These are phyloP conservation scores for Oreochromis niloticus DNA, from an alignment of 2,113 vertebrate species.

Conservation along the genomic window DNA sequence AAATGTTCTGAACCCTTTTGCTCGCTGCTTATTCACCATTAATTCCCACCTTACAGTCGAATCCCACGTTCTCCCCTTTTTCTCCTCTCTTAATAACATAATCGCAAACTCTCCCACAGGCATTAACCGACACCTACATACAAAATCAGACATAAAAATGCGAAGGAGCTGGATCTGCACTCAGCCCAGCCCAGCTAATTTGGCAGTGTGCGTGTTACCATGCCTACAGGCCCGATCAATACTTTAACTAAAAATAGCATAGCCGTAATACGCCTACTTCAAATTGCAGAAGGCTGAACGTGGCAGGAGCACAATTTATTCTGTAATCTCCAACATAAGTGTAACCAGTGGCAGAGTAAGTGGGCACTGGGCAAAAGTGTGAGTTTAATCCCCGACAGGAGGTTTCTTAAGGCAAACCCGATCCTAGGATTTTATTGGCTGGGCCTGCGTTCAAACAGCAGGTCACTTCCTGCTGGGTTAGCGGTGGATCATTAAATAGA, in stretches of 20 bases:
- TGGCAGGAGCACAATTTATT: slow-evolving; percentile 15
- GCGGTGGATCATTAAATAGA: slow-evolving; percentile 1
- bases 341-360: background rate
- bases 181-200: slow-evolving; percentile 30
- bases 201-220: slow-evolving; percentile 40
- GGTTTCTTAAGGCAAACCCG: slow-evolving; percentile 27
- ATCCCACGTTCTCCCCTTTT: background rate
- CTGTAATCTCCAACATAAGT: slow-evolving; percentile 29
- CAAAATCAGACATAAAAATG: background rate
- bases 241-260: slow-evolving; percentile 58
- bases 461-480: slow-evolving; percentile 1
- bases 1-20: background rate
- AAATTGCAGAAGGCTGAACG: slow-evolving; percentile 12
- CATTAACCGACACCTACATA: background rate
- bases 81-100: background rate
- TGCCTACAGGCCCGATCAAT: slow-evolving; percentile 67
- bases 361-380: slow-evolving; percentile 3
- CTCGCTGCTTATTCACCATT: background rate
- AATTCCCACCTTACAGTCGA: background rate
- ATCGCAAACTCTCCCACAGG: slow-evolving; percentile 8
- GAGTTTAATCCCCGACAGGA: slow-evolving; percentile 36
- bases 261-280: slow-evolving; percentile 50
- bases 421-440: slow-evolving; percentile 31
- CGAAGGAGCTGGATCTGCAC: background rate
- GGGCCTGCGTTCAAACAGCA: background rate